A percentile compares a stretch with the other conserved stretches of the same genome.
Conservation (phyloP, 2,888 invertebrate species). For the Catocala fraxini region DNA sequence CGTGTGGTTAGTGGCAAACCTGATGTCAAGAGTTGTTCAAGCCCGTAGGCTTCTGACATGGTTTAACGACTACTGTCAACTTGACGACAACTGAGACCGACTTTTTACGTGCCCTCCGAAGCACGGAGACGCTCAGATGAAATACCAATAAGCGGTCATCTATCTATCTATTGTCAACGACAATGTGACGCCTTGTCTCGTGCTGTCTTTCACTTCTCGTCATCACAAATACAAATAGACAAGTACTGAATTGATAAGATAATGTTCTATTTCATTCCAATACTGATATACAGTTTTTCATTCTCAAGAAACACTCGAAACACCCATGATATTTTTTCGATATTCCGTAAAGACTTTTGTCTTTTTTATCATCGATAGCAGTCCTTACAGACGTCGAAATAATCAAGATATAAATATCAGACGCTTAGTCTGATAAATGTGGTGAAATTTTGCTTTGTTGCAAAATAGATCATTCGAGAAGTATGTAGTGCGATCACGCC, state of each 20-base stretch:
- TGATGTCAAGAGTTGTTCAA: no score
- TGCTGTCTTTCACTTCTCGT: background rate
- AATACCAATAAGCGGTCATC: no score
- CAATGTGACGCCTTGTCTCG: no score
- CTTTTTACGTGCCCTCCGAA: no score
- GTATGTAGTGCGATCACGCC: slow-evolving; percentile 27
- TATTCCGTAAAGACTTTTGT: slow-evolving; percentile 5
- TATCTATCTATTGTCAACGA: no score
- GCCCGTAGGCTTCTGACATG: no score
- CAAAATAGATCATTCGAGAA: slow-evolving; percentile 18
- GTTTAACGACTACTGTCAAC: no score
- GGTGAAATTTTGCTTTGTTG: slow-evolving; percentile 14
- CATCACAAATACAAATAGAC: no score
- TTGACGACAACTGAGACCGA: no score
- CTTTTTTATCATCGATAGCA: slow-evolving; percentile 4
- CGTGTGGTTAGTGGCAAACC: no score
- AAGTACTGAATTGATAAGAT: background rate
- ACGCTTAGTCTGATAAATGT: slow-evolving; percentile 25
- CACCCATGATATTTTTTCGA: no score
- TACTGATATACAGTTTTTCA: background rate
- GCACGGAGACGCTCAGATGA: no score
- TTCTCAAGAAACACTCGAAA: background rate
- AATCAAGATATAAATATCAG: slow-evolving; percentile 34
- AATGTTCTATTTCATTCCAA: background rate
- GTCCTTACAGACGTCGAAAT: slow-evolving; percentile 13